Evolutionary conservation across 64 coral and sea anemone species (phyloP), one percentile per base, ranked within the genome.

Genomic region (Orbicella faveolata): DNA sequence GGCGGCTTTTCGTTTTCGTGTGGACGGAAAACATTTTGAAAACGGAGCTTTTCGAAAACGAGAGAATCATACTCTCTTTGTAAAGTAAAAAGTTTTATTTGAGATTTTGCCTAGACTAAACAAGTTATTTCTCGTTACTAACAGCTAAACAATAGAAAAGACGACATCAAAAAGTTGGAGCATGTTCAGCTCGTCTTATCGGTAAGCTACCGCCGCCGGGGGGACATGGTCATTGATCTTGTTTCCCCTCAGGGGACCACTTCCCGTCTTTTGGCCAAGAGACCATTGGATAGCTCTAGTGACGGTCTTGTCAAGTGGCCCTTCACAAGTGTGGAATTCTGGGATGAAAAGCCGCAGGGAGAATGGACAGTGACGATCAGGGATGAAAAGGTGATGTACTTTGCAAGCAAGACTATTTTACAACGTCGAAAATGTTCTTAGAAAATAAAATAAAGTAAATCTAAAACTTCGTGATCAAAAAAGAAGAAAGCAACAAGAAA

Each of bases 261-360:
- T 62, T 93, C 88, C 53, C 79, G 61, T n/a, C 73, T 96, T 15
- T 77, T 96, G 1, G 57, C 95, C 17, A 90, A 52, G 4, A 72
- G 95, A 34, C 74, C 88, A 1, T 69, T 52, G 3, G 95, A 96
- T 55, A 57, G 91, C 23, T 90, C 92, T 0, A 77, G 48, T 9
- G 36, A 80, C 35, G 92, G 95, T 16, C 81, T 96, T 1, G 87
- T 76, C 13, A 62, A 93, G 25, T 96, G 95, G 95, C 88, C 95
- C 10, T 96, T 96, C 77, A 93, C 79, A 66, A 65, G 88, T 16
- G 91, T 93, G 51, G 88, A 96, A 34, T 41, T 96, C 10, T 96
- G 95, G 95, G 92, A 88, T 15, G 95, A 96, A 67, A 83, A 93
- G 8, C 95, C 95, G 0, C 37, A n/a, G 14, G 95, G 95, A 21